Percentiles rank a stretch among this genome's conserved stretches.
Evolutionary conservation across 1,140 invertebrate genomes (phyloP).

Genomic region (Nasonia vitripennis): DNA sequence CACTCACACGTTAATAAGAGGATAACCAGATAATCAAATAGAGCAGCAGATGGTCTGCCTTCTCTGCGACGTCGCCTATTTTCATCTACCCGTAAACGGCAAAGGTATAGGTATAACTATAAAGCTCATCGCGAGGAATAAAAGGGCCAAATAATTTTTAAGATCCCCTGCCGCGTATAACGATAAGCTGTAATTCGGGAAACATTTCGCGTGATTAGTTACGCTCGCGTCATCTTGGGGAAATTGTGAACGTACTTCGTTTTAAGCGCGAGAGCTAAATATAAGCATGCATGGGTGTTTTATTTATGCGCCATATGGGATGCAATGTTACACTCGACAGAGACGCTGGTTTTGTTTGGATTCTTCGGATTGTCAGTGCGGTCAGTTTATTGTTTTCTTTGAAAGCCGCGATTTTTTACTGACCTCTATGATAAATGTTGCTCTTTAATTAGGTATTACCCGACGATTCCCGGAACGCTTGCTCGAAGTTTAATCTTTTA

Average conservation of each 20-base stretch:
- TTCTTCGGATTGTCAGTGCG: background rate
- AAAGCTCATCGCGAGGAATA: too few relatives aligned
- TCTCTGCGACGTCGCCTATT: background rate
- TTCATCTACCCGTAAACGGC: too few relatives aligned
- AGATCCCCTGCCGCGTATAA: too few relatives aligned
- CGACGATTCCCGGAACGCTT: too few relatives aligned
- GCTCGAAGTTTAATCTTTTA: too few relatives aligned
- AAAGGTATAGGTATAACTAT: too few relatives aligned
- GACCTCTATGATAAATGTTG: too few relatives aligned
- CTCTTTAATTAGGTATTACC: too few relatives aligned
- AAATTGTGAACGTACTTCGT: background rate
- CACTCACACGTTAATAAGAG: background rate
- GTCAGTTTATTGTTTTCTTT: background rate
- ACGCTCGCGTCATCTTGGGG: background rate
- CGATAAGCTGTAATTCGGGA: background rate
- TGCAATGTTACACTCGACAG: background rate
- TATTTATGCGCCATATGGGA: too few relatives aligned
- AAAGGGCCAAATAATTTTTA: too few relatives aligned
- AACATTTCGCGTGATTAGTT: background rate
- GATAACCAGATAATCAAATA: conserved; percentile 3
- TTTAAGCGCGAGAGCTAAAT: background rate
- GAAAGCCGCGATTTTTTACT: too few relatives aligned
- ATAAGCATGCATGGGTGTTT: background rate
- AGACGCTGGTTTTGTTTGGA: background rate
- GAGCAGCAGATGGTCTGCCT: background rate